Evolutionary conservation across 2,113 vertebrate species (phyloP).

Genomic region (Bettongia penicillata): DNA sequence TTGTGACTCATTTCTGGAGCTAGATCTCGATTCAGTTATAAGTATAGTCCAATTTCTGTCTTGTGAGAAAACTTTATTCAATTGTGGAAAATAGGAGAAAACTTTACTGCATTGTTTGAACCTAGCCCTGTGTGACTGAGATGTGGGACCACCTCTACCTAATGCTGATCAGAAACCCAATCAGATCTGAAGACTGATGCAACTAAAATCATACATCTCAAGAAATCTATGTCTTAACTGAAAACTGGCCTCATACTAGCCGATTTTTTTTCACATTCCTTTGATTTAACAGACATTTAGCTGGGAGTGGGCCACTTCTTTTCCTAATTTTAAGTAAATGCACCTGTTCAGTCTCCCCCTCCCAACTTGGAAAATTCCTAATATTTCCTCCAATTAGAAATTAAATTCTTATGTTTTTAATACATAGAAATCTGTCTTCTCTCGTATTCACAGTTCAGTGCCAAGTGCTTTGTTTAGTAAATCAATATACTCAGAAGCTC

Average conservation of each 20-base stretch:
- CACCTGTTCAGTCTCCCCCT: not conserved
- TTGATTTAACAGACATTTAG: not conserved
- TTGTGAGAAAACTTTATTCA: not conserved
- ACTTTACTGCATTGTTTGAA: not conserved
- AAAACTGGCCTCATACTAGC: not conserved
- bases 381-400: not conserved
- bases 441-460: not conserved
- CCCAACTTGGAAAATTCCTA: not conserved
- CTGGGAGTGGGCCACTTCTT: not conserved
- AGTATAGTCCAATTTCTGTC: not conserved
- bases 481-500: not conserved
- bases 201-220: not conserved
- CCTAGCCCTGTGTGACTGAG: not conserved
- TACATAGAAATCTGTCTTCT: not conserved
- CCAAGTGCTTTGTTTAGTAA: not conserved
- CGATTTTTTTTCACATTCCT: not conserved
- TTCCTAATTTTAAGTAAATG: not conserved
- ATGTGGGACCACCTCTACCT: not conserved
- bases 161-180: not conserved
- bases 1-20: not conserved
- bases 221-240: not conserved
- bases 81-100: not conserved
- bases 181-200: not conserved
- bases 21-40: not conserved
- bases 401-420: not conserved